Base-by-base conservation (phyloP, 2,888 invertebrate species). In the Autographa pulchrina region DNA sequence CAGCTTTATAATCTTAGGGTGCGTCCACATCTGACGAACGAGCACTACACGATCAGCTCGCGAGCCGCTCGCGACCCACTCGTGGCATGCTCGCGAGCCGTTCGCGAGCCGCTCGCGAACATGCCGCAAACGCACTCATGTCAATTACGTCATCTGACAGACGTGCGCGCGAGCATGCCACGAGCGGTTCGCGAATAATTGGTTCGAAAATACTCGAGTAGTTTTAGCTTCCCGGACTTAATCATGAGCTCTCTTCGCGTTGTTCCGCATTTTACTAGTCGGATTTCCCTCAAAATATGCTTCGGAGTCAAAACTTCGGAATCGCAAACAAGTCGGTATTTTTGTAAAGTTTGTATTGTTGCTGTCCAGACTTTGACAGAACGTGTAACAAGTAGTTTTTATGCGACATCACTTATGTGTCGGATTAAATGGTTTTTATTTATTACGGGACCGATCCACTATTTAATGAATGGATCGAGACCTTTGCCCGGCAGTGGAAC, bases 341-440 rank as follows among this genome's bases (percentile, higher is more conserved):
- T 48, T 59, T 59, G 31, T 59, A 32, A 32, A 35, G 35, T 41
- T 65, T 63, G 54, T 25, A n/a, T 41, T 58, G 20, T 25, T n/a
- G 38, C 65, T 58, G 65, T 58, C 65, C 58, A 58, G 65, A 64
- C 64, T 11, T 7, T 56, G 35, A 11, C 48, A n/a, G 4, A 48
- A 48, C 48, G n/a, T 48, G 48, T 48, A n/a, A n/a, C 48, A 48
- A 11, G 48, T 48, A 16, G 48, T 48, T 48, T 43, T 48, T 48
- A 48, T 48, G 6, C n/a, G n/a, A 48, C 48, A 48, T 48, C 48
- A 8, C n/a, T 48, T 7, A 48, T n/a, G 48, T 7, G 48, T 1
- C 8, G 1, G 48, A n/a, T n/a, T 48, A 48, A 7, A n/a, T n/a
- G 48, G 48, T 7, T 48, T n/a, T 25, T 56, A 25, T 2, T 2